Evolutionary conservation across 2,797 vertebrate genomes (phyloP).

Genomic region (Lutjanus argentimaculatus): DNA sequence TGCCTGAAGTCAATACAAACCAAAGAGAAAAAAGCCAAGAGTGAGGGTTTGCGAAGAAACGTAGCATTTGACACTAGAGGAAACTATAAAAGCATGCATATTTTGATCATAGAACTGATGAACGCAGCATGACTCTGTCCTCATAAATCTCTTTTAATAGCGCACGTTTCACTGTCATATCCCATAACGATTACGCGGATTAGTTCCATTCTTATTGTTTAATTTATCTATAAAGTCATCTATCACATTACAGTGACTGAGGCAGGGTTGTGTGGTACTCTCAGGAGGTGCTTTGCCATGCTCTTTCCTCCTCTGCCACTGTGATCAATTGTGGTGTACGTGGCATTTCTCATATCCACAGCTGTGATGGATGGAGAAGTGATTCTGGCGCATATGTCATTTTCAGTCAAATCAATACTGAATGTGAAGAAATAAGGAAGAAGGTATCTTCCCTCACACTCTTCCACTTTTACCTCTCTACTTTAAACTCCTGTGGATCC

Average conservation of each 20-base stretch:
- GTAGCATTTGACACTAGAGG: slow-evolving; percentile 38
- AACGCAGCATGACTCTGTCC: slow-evolving; percentile 41
- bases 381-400: slow-evolving; percentile 59
- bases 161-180: slow-evolving; percentile 41
- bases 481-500: not conserved
- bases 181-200: slow-evolving; percentile 43
- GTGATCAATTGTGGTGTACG: slow-evolving; percentile 62
- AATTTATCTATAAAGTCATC: slow-evolving; percentile 66
- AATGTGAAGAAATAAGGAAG: slow-evolving; percentile 33
- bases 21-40: slow-evolving; percentile 44
- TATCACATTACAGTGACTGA: slow-evolving; percentile 46
- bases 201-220: slow-evolving; percentile 69
- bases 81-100: slow-evolving; percentile 48
- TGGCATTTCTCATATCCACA: slow-evolving; percentile 55
- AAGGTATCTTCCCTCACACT: not conserved
- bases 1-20: slow-evolving; percentile 70
- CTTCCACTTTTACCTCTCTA: not conserved
- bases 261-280: slow-evolving; percentile 16
- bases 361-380: slow-evolving; percentile 71
- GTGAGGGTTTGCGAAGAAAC: slow-evolving; percentile 33
- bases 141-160: slow-evolving; percentile 59
- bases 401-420: slow-evolving; percentile 75
- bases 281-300: slow-evolving; percentile 45
- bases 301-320: slow-evolving; percentile 46
- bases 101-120: slow-evolving; percentile 54